These are phyloP conservation scores for Aquatica leii DNA, from an alignment of 2,888 invertebrate genomes.

Conservation along the genomic window DNA sequence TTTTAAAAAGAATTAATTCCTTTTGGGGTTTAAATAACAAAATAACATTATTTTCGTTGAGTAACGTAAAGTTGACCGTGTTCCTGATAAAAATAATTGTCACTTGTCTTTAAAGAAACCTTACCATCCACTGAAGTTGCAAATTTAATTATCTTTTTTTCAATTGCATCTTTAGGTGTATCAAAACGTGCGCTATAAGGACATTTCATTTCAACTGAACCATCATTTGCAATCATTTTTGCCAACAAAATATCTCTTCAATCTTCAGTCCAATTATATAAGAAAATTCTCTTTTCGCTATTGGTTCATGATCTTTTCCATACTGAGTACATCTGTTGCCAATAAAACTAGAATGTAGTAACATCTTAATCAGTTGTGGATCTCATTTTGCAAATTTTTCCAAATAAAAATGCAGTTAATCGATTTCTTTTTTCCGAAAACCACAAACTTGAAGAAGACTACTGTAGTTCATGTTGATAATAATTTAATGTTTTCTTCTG, in stretches of 20 bases:
- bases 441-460: too few species aligned
- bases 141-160: not conserved
- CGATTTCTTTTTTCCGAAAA: too few species aligned
- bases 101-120: not conserved
- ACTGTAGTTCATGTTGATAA: too few species aligned
- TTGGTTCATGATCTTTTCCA: conserved; percentile 2
- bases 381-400: too few species aligned
- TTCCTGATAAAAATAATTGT: conserved; percentile 7
- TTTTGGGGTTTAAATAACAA: conserved; percentile 10
- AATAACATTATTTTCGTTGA: not conserved
- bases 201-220: conserved; percentile 10
- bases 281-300: not conserved
- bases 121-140: not conserved
- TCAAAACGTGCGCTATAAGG: not conserved
- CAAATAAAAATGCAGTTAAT: too few species aligned
- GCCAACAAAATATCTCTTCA: not conserved
- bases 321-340: not conserved
- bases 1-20: not conserved
- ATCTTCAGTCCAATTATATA: not conserved
- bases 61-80: conserved; percentile 13
- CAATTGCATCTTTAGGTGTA: conserved; percentile 3
- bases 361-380: not conserved
- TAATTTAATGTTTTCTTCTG: too few species aligned
- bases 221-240: not conserved
- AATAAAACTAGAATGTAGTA: not conserved